These are phyloP conservation scores for Marasmarcha lunaedactyla DNA, from an alignment of 2,888 invertebrate genomes.

Conservation along the genomic window DNA sequence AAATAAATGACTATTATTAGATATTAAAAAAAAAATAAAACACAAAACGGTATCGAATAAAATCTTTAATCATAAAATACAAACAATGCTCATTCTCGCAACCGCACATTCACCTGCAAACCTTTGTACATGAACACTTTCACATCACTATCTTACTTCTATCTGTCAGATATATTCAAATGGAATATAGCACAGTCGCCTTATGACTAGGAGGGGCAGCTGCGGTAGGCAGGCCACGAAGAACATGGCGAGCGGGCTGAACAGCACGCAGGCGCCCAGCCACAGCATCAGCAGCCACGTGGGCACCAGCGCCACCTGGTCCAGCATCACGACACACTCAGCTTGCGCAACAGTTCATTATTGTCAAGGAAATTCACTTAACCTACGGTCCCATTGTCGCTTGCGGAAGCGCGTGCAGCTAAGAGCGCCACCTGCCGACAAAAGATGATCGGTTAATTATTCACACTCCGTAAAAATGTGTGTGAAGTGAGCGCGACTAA, in stretches of 20 bases:
- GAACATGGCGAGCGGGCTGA: slow-evolving; percentile 76
- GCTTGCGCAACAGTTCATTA: slow-evolving; percentile 28
- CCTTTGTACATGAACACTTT: not conserved
- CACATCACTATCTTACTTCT: slow-evolving; percentile 11
- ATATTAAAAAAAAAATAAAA: too few relatives aligned
- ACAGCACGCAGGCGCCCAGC: slow-evolving; percentile 72
- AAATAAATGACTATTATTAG: too few relatives aligned
- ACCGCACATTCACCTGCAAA: not conserved
- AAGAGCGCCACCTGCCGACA: slow-evolving; percentile 63
- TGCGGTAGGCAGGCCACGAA: slow-evolving; percentile 77
- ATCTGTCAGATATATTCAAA: slow-evolving; percentile 71
- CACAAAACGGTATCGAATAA: too few relatives aligned
- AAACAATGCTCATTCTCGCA: not conserved
- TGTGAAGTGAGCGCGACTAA: not conserved
- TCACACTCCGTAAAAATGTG: not conserved
- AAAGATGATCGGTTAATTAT: slow-evolving; percentile 8
- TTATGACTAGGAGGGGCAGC: slow-evolving; percentile 74
- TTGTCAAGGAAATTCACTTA: slow-evolving; percentile 1
- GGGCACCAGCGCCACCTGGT: slow-evolving; percentile 54
- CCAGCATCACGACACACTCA: slow-evolving; percentile 38
- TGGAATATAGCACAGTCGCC: slow-evolving; percentile 75
- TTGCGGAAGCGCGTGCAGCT: slow-evolving; percentile 32
- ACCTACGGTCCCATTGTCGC: slow-evolving; percentile 19
- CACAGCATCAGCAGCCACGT: slow-evolving; percentile 74
- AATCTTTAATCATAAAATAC: not conserved